Conservation (phyloP, 2,888 invertebrate species). For the Plusia festucae region DNA sequence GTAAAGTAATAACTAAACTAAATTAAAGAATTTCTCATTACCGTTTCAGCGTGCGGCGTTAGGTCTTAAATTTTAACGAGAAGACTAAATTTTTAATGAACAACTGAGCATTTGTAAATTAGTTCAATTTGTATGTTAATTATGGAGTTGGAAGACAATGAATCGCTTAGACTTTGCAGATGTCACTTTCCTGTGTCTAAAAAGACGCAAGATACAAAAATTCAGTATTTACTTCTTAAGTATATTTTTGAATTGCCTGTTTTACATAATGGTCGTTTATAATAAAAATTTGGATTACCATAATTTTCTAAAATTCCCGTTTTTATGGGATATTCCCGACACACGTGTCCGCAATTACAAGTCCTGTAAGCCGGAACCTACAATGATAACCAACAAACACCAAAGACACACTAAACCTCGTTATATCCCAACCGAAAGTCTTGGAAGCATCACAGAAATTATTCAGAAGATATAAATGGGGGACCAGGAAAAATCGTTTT, state of each 20-base stretch:
- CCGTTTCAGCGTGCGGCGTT: not conserved
- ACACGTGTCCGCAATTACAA: no score
- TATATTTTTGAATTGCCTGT: not conserved
- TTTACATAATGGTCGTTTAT: constrained; percentile 8
- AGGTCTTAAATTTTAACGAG: constrained; percentile 19
- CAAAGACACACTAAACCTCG: no score
- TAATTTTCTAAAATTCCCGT: not conserved
- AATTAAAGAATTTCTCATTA: constrained; percentile 4
- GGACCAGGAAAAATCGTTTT: not conserved
- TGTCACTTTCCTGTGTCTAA: constrained; percentile 30
- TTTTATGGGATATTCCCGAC: not conserved
- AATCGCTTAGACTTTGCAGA: constrained; percentile 37
- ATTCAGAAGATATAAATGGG: no score
- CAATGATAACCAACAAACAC: no score
- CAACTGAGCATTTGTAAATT: constrained; percentile 63
- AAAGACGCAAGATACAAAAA: constrained; percentile 7
- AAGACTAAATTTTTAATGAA: constrained; percentile 49
- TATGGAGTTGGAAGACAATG: constrained; percentile 52
- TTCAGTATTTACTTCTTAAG: constrained; percentile 1
- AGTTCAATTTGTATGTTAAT: constrained; percentile 69
- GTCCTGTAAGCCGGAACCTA: no score
- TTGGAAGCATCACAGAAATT: no score
- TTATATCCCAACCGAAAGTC: no score
- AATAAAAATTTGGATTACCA: constrained; percentile 8
- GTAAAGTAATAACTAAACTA: not conserved